Evolutionary conservation across 1,140 invertebrate genomes (phyloP).

Genomic region (Dendroctonus ponderosae): DNA sequence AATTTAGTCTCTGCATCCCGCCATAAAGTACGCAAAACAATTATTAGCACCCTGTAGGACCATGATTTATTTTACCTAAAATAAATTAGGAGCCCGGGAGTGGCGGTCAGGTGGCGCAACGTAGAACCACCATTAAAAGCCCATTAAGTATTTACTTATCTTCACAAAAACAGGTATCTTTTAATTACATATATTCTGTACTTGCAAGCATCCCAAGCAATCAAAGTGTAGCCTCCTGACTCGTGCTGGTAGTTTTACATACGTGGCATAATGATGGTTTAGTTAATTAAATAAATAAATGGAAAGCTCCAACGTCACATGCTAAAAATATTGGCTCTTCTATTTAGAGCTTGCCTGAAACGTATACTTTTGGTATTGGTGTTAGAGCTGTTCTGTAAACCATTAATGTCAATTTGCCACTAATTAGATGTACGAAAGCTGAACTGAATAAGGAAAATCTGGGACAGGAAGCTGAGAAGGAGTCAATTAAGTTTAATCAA

Average conservation of each 20-base stretch:
- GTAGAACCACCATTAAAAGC: slow-evolving; percentile 24
- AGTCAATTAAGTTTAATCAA: too few species aligned
- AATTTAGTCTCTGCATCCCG: neutral
- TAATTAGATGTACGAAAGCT: neutral
- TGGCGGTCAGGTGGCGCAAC: slow-evolving; percentile 25
- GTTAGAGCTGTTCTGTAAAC: slow-evolving; percentile 3
- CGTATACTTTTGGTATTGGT: neutral
- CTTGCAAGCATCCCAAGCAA: neutral
- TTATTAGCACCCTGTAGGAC: neutral
- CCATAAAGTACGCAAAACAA: neutral
- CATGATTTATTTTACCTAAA: slow-evolving; percentile 10
- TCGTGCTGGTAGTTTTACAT: neutral
- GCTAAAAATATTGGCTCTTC: neutral
- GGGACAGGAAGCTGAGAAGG: too few species aligned
- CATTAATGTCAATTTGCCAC: slow-evolving; percentile 2
- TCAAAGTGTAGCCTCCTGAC: neutral
- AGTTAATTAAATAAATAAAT: neutral
- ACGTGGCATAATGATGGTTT: neutral
- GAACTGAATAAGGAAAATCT: neutral
- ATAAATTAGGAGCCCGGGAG: neutral
- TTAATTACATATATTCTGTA: neutral
- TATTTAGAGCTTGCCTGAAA: slow-evolving; percentile 1
- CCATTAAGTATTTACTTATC: slow-evolving; percentile 28
- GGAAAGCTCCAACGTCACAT: neutral
- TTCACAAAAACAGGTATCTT: neutral